Conservation (phyloP, 2,797 vertebrate species). For the Gadopsis bispinosus region DNA sequence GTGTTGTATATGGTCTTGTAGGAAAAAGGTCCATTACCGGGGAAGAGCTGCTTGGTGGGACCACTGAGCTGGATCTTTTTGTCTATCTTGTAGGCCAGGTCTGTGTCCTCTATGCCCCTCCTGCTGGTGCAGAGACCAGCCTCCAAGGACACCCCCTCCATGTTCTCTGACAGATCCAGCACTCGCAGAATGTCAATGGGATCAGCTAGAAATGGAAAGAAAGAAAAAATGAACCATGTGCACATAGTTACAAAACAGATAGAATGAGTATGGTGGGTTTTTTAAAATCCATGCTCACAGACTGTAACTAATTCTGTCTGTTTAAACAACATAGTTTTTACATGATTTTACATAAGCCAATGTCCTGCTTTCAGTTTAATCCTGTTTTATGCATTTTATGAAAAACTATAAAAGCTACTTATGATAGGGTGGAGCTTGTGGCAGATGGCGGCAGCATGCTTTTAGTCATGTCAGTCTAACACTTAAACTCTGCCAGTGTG, state of each 20-base stretch:
- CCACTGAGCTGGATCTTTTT: constrained; percentile 86
- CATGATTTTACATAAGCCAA: constrained; percentile 1
- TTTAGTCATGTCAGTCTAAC: constrained; percentile 53
- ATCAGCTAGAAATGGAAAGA: constrained; percentile 70
- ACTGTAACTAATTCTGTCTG: constrained; percentile 5
- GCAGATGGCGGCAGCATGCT: constrained; percentile 44
- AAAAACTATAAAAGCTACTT: constrained; percentile 17
- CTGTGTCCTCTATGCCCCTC: constrained; percentile 79
- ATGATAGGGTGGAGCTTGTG: constrained; percentile 17
- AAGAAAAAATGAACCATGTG: constrained; percentile 39
- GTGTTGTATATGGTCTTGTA: constrained; percentile 16
- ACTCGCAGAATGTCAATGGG: constrained; percentile 86
- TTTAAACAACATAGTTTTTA: constrained; percentile 22
- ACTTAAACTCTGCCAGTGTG: constrained; percentile 55
- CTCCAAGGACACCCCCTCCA: constrained; percentile 85
- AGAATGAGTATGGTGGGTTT: constrained; percentile 3
- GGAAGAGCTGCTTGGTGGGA: constrained; percentile 89
- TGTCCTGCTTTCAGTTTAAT: constrained; percentile 15
- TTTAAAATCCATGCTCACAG: constrained; percentile 21
- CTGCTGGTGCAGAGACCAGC: constrained; percentile 88
- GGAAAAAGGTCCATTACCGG: constrained; percentile 79
- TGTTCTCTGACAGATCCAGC: constrained; percentile 85
- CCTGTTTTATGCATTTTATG: constrained; percentile 8
- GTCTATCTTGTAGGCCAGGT: constrained; percentile 88
- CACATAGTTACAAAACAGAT: constrained; percentile 16